Evolutionary conservation across 2,888 invertebrate species (phyloP).

Genomic region (Amphipoea oculea): DNA sequence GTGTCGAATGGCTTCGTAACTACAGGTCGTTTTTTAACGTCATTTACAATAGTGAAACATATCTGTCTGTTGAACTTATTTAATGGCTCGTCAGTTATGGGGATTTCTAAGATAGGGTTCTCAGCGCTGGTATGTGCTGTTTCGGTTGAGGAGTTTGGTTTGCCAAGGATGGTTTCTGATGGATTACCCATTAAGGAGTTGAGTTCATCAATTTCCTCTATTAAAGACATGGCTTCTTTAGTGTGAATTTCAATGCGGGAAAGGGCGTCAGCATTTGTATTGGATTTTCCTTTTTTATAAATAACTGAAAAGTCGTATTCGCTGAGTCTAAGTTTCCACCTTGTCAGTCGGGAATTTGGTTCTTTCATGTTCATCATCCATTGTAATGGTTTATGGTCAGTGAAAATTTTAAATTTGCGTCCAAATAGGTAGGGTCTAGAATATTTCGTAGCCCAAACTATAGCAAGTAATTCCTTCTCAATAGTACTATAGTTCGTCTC

Average conservation of each 20-base stretch:
- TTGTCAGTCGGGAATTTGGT: too few relatives aligned
- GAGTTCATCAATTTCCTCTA: neutral
- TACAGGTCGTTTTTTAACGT: too few relatives aligned
- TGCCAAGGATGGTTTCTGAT: neutral
- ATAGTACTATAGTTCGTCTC: too few relatives aligned
- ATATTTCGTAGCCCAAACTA: neutral
- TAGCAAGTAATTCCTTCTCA: neutral
- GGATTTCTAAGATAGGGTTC: too few relatives aligned
- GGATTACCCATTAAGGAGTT: neutral
- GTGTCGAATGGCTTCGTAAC: too few relatives aligned
- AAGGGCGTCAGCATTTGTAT: neutral
- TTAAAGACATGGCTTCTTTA: neutral
- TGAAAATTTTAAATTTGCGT: neutral
- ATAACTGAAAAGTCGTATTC: too few relatives aligned
- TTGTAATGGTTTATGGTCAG: neutral
- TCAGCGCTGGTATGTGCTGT: neutral
- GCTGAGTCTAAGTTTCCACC: too few relatives aligned
- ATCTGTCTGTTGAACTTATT: too few relatives aligned
- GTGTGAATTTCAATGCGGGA: neutral
- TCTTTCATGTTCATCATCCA: neutral
- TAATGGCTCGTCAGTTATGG: too few relatives aligned
- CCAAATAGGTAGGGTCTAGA: neutral
- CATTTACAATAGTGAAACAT: too few relatives aligned
- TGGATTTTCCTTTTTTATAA: too few relatives aligned
- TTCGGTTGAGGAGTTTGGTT: neutral